These are phyloP conservation scores for Trididemnum nubilum DNA, from an alignment of 23 tunicate species.

Conservation along the genomic window DNA sequence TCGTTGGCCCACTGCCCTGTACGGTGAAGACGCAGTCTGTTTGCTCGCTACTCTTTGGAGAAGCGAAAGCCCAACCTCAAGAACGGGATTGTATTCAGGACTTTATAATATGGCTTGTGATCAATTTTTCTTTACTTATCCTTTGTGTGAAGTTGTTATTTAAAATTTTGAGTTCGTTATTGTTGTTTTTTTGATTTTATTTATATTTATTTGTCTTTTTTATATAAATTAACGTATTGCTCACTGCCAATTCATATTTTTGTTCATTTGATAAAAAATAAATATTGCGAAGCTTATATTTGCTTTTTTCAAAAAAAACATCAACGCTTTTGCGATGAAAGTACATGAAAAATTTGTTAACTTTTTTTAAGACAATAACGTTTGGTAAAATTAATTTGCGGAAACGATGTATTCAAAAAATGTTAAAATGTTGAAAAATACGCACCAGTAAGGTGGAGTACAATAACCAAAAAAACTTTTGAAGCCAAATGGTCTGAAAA, in stretches of 20 bases:
- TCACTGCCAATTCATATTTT: not conserved
- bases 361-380: too few relatives aligned
- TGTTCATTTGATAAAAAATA: not conserved
- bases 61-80: not conserved
- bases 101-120: constrained; percentile 65
- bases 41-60: constrained; percentile 58
- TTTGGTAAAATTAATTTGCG: too few relatives aligned
- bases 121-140: constrained; percentile 45
- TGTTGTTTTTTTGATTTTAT: not conserved
- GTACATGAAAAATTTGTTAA: too few relatives aligned
- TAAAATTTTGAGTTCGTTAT: too few relatives aligned
- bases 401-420: too few relatives aligned
- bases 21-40: constrained; percentile 53
- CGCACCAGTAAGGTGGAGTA: too few relatives aligned
- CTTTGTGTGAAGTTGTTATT: constrained; percentile 55
- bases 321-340: too few relatives aligned
- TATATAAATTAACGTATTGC: not conserved
- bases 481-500: too few relatives aligned
- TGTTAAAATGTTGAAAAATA: too few relatives aligned
- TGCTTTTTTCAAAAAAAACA: too few relatives aligned
- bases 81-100: constrained; percentile 32
- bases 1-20: constrained; percentile 47
- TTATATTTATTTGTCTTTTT: not conserved
- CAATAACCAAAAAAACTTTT: too few relatives aligned
- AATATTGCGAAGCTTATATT: too few relatives aligned